Base-by-base conservation (phyloP, 2,797 vertebrate genomes). In the Prunella strophiata region DNA sequence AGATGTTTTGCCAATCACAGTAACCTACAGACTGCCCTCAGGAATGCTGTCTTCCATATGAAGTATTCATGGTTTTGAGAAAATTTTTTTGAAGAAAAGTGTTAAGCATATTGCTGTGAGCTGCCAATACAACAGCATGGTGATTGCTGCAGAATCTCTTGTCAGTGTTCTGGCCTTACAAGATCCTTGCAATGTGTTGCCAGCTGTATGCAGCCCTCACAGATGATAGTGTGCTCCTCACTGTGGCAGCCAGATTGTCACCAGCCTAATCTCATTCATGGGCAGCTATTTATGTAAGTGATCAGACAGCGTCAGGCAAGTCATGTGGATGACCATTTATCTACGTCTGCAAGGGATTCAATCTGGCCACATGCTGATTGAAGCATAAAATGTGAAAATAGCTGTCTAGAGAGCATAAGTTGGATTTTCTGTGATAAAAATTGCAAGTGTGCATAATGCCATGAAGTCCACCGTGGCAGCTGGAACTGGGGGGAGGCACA, bases 191-290 rank as follows among this genome's bases (percentile, higher is more conserved):
- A 30, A 18, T 38, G 2, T 23, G n/a, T 23, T 51, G 70, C 82
- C 91, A 88, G 96, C 88, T 94, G 91, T 54, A 23, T 30, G 55
- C 71, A 79, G 67, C 43, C 67, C 82, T 47, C 43, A 3, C 59
- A 55, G 81, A 57, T 11, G 84, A 43, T 5, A 22, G 58, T 7
- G 22, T 58, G 3, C 42, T 90, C 47, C 84, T 89, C 59, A 6
- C 50, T 22, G n/a, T 38, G 48, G 76, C 61, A 85, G 85, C 78
- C 81, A 85, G 89, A 45, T 92, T 92, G 89, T 82, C 80, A 76
- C 83, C 88, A 79, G 74, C 55, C 71, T 88, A 47, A 90, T 91
- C 66, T 88, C 75, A 61, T 87, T 92, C 91, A 61, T 67, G 75
- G 67, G 34, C 38, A 79, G 79, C 67, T 94, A 74, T 88, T 95